Base-by-base conservation (phyloP, 2,797 vertebrate genomes). In the Triplophysa yarkandensis region DNA sequence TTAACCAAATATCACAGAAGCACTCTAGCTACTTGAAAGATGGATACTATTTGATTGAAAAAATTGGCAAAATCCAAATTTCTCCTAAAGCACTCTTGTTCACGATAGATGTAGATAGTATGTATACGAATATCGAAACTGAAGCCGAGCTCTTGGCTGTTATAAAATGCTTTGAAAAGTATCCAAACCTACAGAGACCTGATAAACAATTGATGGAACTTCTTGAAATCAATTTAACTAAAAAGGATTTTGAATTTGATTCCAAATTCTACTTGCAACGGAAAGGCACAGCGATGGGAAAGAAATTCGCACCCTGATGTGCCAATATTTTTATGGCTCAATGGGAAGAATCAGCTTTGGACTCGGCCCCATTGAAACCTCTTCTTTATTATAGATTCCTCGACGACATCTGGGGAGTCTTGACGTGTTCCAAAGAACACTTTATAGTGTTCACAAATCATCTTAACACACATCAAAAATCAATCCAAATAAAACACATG, bases 21-120 rank as follows among this genome's bases (percentile, higher is more conserved):
- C 30, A 60, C 30, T 10, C 28, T 3, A 77, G 54, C 11, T 58
- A 68, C 34, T 5, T 75, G 5, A 74, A 55, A 17, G 65, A 76
- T n/a, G 52, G 52, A 0, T 69, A 76, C 27, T 16, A 68, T 19
- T 76, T 68, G 23, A 36, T 76, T 6, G 5, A 27, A 1, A 76
- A 61, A 28, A n/a, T 62, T 7, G 14, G 25, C 4, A 1, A 13
- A 1, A 1, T 69, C 1, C 0, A 7, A 1, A 21, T 76, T 21
- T 58, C 66, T 2, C 7, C 6, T 1, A 2, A 62, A 2, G 43
- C 19, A 4, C 32, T 76, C 21, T 14, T 76, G 0, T 76, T 70
- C 27, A 70, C 66, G 0, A 58, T 63, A 0, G 73, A 68, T 14
- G 41, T 76, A 4, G 41, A 76, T 0, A 76, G 73, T 48, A 17